Base-by-base conservation (phyloP, 1,140 invertebrate species). In the Atta cephalotes region DNA sequence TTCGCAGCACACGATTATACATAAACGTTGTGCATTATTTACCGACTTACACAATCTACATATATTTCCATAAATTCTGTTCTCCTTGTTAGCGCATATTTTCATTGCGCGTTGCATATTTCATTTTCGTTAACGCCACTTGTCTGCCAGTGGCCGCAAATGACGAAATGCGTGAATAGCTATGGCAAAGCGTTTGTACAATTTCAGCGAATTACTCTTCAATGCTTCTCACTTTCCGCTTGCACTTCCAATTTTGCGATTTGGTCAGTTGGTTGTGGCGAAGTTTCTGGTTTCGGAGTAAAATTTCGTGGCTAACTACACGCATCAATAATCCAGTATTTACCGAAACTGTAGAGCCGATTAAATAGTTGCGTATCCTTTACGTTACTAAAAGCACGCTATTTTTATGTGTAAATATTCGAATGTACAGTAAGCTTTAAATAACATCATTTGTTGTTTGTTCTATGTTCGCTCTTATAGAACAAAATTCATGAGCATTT, bases 281-380 rank as follows among this genome's bases (percentile, higher is more conserved):
- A 66, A 39, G 53, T 45, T 70, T 53, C 72, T 51, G 87, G 79
- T 88, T 91, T 86, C 53, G 51, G 78, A 89, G 85, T 91, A 89
- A 91, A 91, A 91, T 91, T 91, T 91, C 77, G 58, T 35, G 79
- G 85, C 49, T 92, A 91, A 91, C 90, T 92, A 85, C 87, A 77
- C 51, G 70, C 76, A 70, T 81, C 88, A 88, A 92, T 89, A 91
- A 65, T 49, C 68, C 79, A 77, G 82, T 89, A 90, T 93, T 93
- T 93, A 77, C 88, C 85, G 63, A 87, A 87, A 86, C 86, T 80
- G 79, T 87, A 62, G 81, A 62, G 86, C 82, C 89, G 92, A 93
- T 93, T 93, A 63, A 16, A 28, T 78, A 93, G 89, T 80, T 77
- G 31, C 56, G 62, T 51, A 66, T 21, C 70, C 62, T 72, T 78